Percentiles rank a stretch among this genome's conserved stretches.
phyloP scores from a whole-genome alignment of 2,888 invertebrate species.

The Aphodius granarius region DNA sequence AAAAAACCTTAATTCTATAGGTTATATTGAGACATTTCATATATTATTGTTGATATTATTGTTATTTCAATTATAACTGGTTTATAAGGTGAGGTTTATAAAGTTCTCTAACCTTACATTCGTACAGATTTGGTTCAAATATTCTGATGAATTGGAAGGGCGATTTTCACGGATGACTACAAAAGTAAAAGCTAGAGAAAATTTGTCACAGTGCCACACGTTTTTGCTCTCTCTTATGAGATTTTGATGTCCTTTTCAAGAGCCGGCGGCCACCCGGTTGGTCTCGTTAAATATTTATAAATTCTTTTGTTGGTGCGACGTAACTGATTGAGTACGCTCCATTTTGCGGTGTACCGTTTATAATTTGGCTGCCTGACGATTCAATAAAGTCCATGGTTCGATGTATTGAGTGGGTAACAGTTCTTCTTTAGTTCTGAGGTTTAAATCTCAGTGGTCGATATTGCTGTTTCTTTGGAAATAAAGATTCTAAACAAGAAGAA shows the following conservation, averaged over 20 bases:
- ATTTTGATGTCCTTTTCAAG: constrained; percentile 1
- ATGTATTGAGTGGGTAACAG: not conserved
- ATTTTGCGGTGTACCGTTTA: constrained; percentile 14
- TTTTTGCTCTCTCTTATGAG: not conserved
- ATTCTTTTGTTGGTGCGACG: constrained; percentile 12
- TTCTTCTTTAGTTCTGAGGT: no score
- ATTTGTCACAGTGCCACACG: constrained; percentile 14
- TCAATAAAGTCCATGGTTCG: not conserved
- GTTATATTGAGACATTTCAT: not conserved
- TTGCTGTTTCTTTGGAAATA: no score
- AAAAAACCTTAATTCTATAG: not conserved
- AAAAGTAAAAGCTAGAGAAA: not conserved
- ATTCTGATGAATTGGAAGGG: no score
- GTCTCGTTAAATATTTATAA: constrained; percentile 20
- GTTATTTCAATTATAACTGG: no score
- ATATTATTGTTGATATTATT: no score
- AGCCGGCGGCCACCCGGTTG: constrained; percentile 13
- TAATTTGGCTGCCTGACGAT: constrained; percentile 14
- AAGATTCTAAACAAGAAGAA: no score
- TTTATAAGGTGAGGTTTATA: no score
- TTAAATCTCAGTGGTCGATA: no score
- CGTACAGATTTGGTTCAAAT: not conserved
- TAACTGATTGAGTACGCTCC: constrained; percentile 11
- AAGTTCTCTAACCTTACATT: no score
- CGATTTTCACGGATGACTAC: not conserved